phyloP scores from a whole-genome alignment of 2,113 vertebrate genomes.

The Oceanites oceanicus region DNA sequence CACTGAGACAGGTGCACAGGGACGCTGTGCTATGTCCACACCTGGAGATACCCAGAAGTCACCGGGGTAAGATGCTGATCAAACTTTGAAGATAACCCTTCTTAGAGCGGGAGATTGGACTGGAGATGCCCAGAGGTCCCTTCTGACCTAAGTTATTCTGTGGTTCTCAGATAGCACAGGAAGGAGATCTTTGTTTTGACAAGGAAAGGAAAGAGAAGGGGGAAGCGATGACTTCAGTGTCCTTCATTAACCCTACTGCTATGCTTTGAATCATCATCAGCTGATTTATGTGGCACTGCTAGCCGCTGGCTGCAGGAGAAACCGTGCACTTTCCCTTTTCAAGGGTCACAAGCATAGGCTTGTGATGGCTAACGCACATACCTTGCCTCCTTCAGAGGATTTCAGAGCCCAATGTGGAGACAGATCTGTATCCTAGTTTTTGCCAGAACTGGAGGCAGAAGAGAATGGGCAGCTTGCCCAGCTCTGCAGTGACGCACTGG shows the following conservation, averaged over 20 bases:
- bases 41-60: neutral
- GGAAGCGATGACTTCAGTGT: neutral
- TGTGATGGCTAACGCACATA: neutral
- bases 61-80: neutral
- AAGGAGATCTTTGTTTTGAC: neutral
- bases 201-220: neutral
- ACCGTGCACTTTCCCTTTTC: neutral
- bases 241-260: neutral
- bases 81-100: neutral
- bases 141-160: neutral
- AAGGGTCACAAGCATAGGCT: neutral
- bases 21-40: neutral
- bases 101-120: neutral
- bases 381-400: neutral
- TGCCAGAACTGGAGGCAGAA: neutral
- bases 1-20: neutral
- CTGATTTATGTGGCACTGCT: neutral
- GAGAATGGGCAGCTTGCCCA: conserved; percentile 5
- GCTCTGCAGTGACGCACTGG: neutral
- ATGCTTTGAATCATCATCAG: neutral
- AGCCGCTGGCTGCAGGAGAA: neutral
- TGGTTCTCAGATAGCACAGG: neutral
- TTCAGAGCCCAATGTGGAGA: neutral
- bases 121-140: neutral
- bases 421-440: neutral